Base-by-base conservation (phyloP, 2,888 invertebrate species). In the Glomeris marginata region DNA sequence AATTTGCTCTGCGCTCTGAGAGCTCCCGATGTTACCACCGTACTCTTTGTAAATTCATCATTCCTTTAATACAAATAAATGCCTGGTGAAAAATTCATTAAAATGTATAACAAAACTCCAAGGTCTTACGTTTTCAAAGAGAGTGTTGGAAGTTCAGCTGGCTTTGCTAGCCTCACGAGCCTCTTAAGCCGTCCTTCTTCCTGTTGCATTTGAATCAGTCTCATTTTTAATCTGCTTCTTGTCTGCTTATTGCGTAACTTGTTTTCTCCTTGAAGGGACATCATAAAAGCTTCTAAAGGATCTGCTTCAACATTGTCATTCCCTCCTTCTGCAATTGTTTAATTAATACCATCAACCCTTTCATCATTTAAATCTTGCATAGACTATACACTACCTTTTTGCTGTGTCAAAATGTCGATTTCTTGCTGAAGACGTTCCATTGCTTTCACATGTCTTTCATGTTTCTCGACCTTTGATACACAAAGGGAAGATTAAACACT, bases 251-350 rank as follows among this genome's bases (percentile, higher is more conserved):
- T 70, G 16, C 44, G 5, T 59, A 66, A 61, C 38, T 59, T 41
- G 15, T 47, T 63, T 2, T 68, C 69, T 8, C 63, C 59, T 52
- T 69, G 69, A 35, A 72, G 64, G 18, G 65, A 61, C 5, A 58
- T 57, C 87, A 94, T 90, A 66, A 77, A 94, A 4, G 77, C 77
- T 63, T 94, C 94, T 43, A 94, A 66, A 1, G 81, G 80, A 63
- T 91, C 90, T 40, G 71, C 73, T 6, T 77, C 77, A 8, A 67
- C 67, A 50, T 64, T 59, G 2, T 55, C 57, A 6, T 58, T 6
- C 49, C 51, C 13, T 49, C 41, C 16, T 41, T 42, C 22, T 53
- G 34, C 52, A 8, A 36, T 43, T 34, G 38, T 47, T 28, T 20
- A 18, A 15, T 13, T 18, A 37, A 44, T 16, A 41, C 22, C 18